A percentile compares a stretch with the other conserved stretches of the same genome.
phyloP scores from a whole-genome alignment of 2,797 vertebrate genomes.

The Nannoperca australis region DNA sequence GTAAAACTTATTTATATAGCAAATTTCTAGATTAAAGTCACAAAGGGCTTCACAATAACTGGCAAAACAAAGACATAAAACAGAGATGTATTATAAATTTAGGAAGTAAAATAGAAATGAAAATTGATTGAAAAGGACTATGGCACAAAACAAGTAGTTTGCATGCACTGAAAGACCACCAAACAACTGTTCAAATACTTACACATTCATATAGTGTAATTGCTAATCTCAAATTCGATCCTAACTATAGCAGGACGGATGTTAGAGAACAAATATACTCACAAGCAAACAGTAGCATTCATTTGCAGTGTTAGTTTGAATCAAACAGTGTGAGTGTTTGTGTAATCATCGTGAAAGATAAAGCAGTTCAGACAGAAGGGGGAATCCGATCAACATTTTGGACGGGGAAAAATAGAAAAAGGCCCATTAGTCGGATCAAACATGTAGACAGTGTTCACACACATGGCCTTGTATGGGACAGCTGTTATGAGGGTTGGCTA shows the following conservation, averaged over 20 bases:
- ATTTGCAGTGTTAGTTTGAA: conserved; percentile 1
- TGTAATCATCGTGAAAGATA: conserved; percentile 5
- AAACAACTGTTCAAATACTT: neutral
- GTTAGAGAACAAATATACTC: neutral
- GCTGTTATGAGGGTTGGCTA: conserved; percentile 11
- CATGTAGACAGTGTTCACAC: conserved; percentile 13
- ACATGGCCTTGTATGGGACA: neutral
- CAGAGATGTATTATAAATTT: neutral
- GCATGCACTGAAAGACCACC: neutral
- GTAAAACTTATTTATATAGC: neutral
- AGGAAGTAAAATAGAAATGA: neutral
- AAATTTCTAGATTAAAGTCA: neutral
- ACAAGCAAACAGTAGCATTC: neutral
- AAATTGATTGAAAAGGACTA: neutral
- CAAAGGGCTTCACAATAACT: neutral
- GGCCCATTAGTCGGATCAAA: conserved; percentile 26
- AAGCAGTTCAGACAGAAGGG: conserved; percentile 20
- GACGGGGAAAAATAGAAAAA: conserved; percentile 24
- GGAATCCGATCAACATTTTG: conserved; percentile 30
- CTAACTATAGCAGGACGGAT: neutral
- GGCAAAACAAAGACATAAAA: neutral
- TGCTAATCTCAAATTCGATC: neutral
- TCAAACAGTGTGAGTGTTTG: neutral
- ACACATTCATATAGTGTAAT: neutral
- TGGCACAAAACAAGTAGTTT: neutral